phyloP scores from a whole-genome alignment of 2,888 invertebrate genomes.

The Stenodera caucasica region DNA sequence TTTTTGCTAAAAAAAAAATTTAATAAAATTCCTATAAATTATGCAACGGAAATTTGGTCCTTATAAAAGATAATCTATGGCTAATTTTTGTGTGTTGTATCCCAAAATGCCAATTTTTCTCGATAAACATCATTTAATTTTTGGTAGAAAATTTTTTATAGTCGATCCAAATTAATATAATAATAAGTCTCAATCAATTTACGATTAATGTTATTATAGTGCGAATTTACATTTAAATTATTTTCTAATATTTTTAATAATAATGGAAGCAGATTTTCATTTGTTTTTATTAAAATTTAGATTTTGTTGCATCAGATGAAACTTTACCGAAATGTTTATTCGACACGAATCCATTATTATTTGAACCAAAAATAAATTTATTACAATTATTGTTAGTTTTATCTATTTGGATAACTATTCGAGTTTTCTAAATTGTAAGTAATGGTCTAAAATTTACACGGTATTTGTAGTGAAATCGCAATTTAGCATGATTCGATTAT shows the following conservation, averaged over 20 bases:
- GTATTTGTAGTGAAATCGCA: no score
- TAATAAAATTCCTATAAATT: neutral
- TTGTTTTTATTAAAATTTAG: neutral
- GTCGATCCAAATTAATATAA: neutral
- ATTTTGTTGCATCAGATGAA: no score
- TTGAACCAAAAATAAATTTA: constrained; percentile 11
- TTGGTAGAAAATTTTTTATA: neutral
- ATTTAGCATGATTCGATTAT: no score
- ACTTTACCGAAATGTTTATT: constrained; percentile 22
- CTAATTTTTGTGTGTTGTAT: neutral
- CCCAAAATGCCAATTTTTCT: neutral
- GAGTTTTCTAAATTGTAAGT: no score
- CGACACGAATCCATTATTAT: constrained; percentile 22
- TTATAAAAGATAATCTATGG: neutral
- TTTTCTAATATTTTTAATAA: neutral
- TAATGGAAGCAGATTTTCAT: neutral
- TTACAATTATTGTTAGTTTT: no score
- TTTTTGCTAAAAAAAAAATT: neutral
- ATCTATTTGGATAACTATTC: no score
- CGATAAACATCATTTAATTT: neutral
- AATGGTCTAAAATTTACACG: no score
- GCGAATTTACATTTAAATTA: neutral
- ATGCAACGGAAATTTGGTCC: neutral
- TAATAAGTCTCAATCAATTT: neutral
- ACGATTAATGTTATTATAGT: neutral